Evolutionary conservation across 2,888 invertebrate genomes (phyloP).

Genomic region (Oscheius sp.): DNA sequence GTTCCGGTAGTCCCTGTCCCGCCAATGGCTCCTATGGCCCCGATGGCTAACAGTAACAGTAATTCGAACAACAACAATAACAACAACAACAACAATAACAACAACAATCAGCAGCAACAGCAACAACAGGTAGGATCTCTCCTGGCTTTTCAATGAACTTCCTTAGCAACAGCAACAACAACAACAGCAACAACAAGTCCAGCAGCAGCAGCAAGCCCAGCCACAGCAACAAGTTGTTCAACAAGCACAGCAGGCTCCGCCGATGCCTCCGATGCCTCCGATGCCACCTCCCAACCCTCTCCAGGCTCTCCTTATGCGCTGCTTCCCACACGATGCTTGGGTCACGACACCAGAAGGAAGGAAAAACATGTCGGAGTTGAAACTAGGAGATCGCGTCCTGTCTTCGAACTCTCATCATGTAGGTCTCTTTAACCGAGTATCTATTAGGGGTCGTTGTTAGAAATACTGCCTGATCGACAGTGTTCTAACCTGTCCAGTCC

Average conservation of each 20-base stretch:
- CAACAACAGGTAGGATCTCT: constrained; percentile 3
- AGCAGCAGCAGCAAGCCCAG: not conserved
- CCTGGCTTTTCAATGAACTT: not conserved
- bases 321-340: constrained; percentile 7
- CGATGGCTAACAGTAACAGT: not conserved
- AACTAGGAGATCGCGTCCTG: constrained; percentile 66
- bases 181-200: constrained; percentile 2
- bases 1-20: not conserved
- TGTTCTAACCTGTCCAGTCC: too few species aligned
- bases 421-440: not conserved
- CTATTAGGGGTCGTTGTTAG: too few species aligned
- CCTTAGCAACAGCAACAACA: not conserved
- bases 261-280: too few species aligned
- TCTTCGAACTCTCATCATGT: constrained; percentile 57
- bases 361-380: constrained; percentile 64
- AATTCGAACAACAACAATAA: too few species aligned
- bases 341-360: constrained; percentile 59
- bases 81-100: not conserved
- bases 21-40: not conserved
- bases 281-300: too few species aligned
- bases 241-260: too few species aligned
- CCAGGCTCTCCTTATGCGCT: not conserved
- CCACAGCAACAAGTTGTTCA: too few species aligned
- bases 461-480: too few species aligned
- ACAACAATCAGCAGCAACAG: not conserved